These are phyloP conservation scores for Ascaphus truei DNA, from an alignment of 2,113 vertebrate genomes.

Conservation along the genomic window DNA sequence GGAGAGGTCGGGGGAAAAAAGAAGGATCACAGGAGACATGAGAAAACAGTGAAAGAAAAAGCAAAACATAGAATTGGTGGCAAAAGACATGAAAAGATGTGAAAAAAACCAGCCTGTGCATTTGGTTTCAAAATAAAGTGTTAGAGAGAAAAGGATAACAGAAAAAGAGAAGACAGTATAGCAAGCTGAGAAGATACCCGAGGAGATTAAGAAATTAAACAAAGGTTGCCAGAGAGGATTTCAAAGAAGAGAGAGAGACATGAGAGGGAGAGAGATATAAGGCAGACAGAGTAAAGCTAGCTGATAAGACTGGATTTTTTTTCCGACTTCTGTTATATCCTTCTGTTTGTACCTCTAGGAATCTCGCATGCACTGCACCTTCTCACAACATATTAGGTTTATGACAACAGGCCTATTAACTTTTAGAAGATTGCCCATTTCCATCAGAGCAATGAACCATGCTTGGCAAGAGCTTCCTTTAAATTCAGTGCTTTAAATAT, in stretches of 20 bases:
- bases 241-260: not conserved
- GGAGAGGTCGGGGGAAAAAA: too few species aligned
- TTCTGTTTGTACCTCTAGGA: conserved; percentile 8
- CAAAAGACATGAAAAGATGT: too few species aligned
- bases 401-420: conserved; percentile 26
- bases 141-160: too few species aligned
- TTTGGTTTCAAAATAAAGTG: not conserved
- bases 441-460: conserved; percentile 34
- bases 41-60: too few species aligned
- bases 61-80: too few species aligned
- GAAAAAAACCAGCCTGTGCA: too few species aligned
- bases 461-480: conserved; percentile 21
- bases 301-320: not conserved
- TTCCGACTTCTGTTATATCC: not conserved
- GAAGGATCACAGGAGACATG: too few species aligned
- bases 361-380: conserved; percentile 8
- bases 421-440: conserved; percentile 22
- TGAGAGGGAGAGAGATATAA: not conserved
- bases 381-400: conserved; percentile 26
- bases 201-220: not conserved
- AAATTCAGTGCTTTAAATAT: not conserved
- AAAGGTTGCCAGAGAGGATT: not conserved
- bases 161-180: too few species aligned
- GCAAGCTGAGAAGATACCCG: too few species aligned
- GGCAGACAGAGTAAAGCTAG: not conserved